Evolutionary conservation across 2,888 invertebrate genomes (phyloP), one percentile per base, ranked within the genome.

Genomic region (Callyntrura guangdongensis): DNA sequence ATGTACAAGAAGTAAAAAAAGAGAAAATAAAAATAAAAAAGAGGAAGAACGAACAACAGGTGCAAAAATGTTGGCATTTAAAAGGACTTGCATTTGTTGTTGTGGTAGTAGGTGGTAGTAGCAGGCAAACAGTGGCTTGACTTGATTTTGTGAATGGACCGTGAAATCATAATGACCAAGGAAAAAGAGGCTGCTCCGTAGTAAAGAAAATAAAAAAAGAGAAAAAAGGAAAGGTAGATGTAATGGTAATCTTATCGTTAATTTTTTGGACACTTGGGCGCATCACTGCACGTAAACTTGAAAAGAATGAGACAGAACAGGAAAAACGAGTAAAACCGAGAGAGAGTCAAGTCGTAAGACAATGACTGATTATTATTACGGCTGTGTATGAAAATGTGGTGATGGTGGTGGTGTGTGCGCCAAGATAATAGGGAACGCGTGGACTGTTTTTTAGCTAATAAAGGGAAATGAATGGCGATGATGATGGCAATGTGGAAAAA

Each of bases 141-240:
- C 72, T 72, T 59, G 77, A 59, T 86, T 90, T 90, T 90, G 90
- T 90, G 90, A 90, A 90, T 87, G 90, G 86, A 87, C 74, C 90
- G 86, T 90, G 86, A 86, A 90, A 82, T 90, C 20, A 88, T 88
- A 86, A 77, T 85, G 61, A 85, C 53, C 72, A 77, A 61, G 49
- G 22, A 61, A 77, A 61, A 77, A 56, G 17, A 74, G 20, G 49
- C 74, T 74, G 74, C 20, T 74, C 22, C 14, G 67, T 69, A 69
- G 72, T 85, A 74, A 74, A 25, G 64, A 47, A 77, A 61, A 45
- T 14, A 4, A n/a, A 45, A 64, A 87, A 22, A 56, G 67, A 20
- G 36, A 81, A 45, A 64, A 27, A 61, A 86, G 67, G 84, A 25
- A 49, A 67, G 36, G 61, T 47, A 27, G 5, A 22, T 25, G 61